Conservation (phyloP, 1,140 invertebrate genomes). For the Nasonia vitripennis region DNA sequence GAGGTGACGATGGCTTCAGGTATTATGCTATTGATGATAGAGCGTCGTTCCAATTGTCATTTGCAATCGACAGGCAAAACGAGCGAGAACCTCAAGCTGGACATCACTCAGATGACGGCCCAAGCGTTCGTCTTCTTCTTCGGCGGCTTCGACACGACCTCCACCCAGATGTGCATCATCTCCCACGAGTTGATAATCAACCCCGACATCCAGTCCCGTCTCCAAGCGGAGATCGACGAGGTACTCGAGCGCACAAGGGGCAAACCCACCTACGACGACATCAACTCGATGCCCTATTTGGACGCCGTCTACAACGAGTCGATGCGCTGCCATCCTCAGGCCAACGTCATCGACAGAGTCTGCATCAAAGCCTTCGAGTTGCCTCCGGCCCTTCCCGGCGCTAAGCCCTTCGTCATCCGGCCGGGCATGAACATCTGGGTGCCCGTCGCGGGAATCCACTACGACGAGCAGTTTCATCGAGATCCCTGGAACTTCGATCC, state of each 20-base stretch:
- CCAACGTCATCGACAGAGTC: constrained; percentile 73
- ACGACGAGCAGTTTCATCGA: constrained; percentile 71
- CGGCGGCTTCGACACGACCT: constrained; percentile 77
- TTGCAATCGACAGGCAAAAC: constrained; percentile 39
- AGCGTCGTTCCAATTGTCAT: too few species aligned
- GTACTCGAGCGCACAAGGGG: constrained; percentile 58
- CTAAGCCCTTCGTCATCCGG: constrained; percentile 50
- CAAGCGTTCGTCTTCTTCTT: constrained; percentile 62
- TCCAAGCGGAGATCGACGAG: constrained; percentile 78
- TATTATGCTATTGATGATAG: too few species aligned
- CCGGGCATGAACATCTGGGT: constrained; percentile 63
- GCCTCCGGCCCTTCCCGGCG: constrained; percentile 46
- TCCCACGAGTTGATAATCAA: constrained; percentile 76
- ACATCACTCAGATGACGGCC: constrained; percentile 69
- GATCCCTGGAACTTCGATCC: constrained; percentile 76
- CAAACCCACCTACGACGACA: constrained; percentile 69
- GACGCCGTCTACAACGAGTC: constrained; percentile 74
- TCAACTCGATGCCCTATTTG: constrained; percentile 74
- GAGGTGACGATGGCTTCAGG: constrained; percentile 8
- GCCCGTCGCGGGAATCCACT: constrained; percentile 74
- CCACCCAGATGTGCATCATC: constrained; percentile 74
- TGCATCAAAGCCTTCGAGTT: constrained; percentile 67
- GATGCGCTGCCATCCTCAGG: constrained; percentile 50
- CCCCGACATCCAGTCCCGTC: constrained; percentile 77
- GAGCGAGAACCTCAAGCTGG: constrained; percentile 57